Evolutionary conservation across 2,888 invertebrate species (phyloP), one percentile per base, ranked within the genome.

Genomic region (Agrochola circellaris): DNA sequence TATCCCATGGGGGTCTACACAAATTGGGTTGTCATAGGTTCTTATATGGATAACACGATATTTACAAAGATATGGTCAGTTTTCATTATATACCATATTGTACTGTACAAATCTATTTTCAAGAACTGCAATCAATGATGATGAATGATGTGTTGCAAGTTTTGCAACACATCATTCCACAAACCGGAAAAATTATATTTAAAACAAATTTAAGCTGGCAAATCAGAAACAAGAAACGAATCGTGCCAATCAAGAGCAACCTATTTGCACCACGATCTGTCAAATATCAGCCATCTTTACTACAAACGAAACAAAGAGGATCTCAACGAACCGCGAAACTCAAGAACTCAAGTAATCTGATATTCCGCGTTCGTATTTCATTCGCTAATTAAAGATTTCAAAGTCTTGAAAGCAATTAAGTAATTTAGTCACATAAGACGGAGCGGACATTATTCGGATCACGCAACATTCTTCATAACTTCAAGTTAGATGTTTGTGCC

Each of bases 381-480:
- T 89, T 89, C 84, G 81, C 87, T 91, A 87, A 89, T 90, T 89
- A 89, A 90, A 90, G 88, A 89, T 89, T 88, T 89, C 79, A 77
- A 87, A 86, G 72, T 77, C 81, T 87, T 75, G 77, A 77, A 84
- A 62, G 73, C 86, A 87, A 88, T 89, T 86, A 86, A 80, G 87
- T 78, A 87, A 88, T 87, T 90, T 84, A 83, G 85, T 88, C 88
- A 87, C 88, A 89, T 84, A 87, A 83, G 74, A 64, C n/a, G 60
- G 58, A 20, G 42, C 38, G 56, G 61, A 68, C 58, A 60, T 70
- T 68, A 87, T 83, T 76, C 87, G 61, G 58, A 83, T 80, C 85
- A 87, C 88, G 87, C 81, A 77, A 75, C 51, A 66, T 68, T 72
- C 70, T 78, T 86, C 74, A 83, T 83, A 85, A 86, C 65, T 82